A percentile compares a stretch with the other conserved stretches of the same genome.
Evolutionary conservation across 2,797 vertebrate species (phyloP).

Genomic region (Microchirus variegatus): DNA sequence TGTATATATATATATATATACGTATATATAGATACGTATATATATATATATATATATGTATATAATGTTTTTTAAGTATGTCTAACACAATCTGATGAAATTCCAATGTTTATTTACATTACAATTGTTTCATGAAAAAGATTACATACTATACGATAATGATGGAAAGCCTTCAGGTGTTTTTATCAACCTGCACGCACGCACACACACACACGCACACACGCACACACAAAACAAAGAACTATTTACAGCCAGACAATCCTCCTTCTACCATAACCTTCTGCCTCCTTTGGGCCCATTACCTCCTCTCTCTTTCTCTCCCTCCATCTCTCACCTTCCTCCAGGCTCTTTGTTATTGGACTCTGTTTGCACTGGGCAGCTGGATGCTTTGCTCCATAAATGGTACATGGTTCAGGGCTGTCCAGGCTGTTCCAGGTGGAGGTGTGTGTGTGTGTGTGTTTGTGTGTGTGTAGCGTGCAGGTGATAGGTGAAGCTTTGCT

Average conservation of each 20-base stretch:
- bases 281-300: conserved; percentile 20
- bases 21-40: no score
- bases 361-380: conserved; percentile 50
- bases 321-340: conserved; percentile 13
- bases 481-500: conserved; percentile 17
- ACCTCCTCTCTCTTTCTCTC: conserved; percentile 4
- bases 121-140: no score
- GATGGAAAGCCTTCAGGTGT: no score
- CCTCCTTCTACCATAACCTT: conserved; percentile 9
- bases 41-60: no score
- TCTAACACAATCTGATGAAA: no score
- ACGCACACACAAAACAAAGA: conserved; percentile 17
- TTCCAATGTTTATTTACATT: no score
- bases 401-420: conserved; percentile 30
- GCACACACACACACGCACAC: neutral
- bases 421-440: conserved; percentile 22
- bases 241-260: conserved; percentile 28
- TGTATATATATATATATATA: no score
- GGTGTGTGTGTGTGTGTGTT: conserved; percentile 25
- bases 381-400: conserved; percentile 56
- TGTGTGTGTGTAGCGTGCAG: conserved; percentile 8
- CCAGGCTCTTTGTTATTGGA: conserved; percentile 43
- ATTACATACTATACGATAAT: no score
- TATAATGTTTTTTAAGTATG: no score
- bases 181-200: no score